A percentile compares a stretch with the other conserved stretches of the same genome.
These are phyloP conservation scores for Protobothrops mucrosquamatus DNA, from an alignment of 2,113 vertebrate genomes.

Conservation along the genomic window DNA sequence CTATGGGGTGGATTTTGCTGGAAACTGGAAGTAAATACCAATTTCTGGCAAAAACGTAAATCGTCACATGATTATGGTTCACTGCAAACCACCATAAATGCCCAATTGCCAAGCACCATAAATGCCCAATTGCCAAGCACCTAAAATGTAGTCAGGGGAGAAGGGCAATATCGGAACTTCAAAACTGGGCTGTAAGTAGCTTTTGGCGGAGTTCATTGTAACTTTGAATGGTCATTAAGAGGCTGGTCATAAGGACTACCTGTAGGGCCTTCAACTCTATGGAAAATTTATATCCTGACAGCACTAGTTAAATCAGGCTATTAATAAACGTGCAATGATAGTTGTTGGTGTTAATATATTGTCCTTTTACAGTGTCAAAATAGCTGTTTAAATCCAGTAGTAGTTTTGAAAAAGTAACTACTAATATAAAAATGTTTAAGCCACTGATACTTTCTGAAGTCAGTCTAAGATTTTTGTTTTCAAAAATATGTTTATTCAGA, in stretches of 20 bases:
- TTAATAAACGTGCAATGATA: neutral
- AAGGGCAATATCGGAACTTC: neutral
- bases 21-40: neutral
- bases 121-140: neutral
- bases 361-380: neutral
- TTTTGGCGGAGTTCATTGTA: neutral
- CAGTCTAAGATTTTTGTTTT: neutral
- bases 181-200: neutral
- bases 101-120: neutral
- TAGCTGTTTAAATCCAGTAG: neutral
- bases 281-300: neutral
- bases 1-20: neutral
- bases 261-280: neutral
- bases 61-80: neutral
- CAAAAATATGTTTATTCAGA: neutral
- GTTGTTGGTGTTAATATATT: neutral
- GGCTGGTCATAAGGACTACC: neutral
- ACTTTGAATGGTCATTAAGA: neutral
- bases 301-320: neutral
- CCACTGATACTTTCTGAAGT: neutral
- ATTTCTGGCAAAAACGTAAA: neutral
- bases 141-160: neutral
- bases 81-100: neutral
- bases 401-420: neutral
- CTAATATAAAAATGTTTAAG: neutral